phyloP scores from a whole-genome alignment of 2,888 invertebrate species.

The Lasioglossum vierecki region DNA sequence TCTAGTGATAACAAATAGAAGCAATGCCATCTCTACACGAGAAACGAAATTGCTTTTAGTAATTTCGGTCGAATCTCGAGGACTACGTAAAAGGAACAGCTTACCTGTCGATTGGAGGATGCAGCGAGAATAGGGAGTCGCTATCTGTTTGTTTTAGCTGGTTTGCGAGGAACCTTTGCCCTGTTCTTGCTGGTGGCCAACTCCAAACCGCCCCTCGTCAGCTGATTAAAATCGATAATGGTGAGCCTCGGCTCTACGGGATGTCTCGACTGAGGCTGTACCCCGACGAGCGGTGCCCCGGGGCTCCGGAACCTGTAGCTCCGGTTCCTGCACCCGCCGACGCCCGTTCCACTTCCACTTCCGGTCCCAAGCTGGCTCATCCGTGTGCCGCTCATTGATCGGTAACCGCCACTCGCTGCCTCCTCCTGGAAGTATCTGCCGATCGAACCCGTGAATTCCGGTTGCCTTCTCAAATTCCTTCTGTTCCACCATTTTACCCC shows the following conservation, averaged over 20 bases:
- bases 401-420: conserved; percentile 71
- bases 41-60: too few species aligned
- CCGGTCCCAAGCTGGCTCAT: conserved; percentile 74
- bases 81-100: neutral
- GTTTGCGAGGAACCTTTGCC: conserved; percentile 67
- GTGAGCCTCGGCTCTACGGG: conserved; percentile 87
- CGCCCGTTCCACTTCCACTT: conserved; percentile 71
- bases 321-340: conserved; percentile 75
- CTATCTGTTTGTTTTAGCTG: conserved; percentile 61
- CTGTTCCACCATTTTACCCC: too few species aligned
- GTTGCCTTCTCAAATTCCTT: neutral
- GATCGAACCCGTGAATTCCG: conserved; percentile 33
- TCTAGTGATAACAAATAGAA: too few species aligned
- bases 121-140: conserved; percentile 27
- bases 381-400: conserved; percentile 81
- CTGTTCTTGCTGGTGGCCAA: conserved; percentile 81
- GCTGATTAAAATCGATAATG: conserved; percentile 90
- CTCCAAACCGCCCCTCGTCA: conserved; percentile 87
- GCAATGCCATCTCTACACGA: too few species aligned
- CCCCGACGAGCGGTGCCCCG: conserved; percentile 75
- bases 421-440: conserved; percentile 79
- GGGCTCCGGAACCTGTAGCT: conserved; percentile 81
- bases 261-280: conserved; percentile 73
- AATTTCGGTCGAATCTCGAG: too few species aligned
- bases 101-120: conserved; percentile 13